Conservation (phyloP, 2,797 vertebrate genomes). For the Sebastolobus altivelis region DNA sequence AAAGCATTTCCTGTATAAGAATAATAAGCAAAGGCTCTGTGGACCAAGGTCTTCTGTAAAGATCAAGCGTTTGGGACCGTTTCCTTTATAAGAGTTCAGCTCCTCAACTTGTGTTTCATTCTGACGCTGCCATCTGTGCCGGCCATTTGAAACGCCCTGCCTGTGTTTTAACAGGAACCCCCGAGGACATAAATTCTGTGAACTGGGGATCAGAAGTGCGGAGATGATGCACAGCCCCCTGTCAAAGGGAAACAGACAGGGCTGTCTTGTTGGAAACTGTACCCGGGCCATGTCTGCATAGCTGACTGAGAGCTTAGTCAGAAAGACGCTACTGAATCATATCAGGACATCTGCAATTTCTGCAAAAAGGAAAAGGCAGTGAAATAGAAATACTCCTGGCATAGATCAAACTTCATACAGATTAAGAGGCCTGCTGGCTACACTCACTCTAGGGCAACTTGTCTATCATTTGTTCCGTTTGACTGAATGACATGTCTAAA, state of each 20-base stretch:
- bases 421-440: constrained; percentile 60
- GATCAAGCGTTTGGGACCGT: constrained; percentile 28
- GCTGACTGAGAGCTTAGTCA: constrained; percentile 68
- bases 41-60: constrained; percentile 53
- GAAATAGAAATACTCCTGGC: constrained; percentile 54
- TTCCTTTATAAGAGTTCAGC: constrained; percentile 38
- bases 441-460: constrained; percentile 51
- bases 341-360: constrained; percentile 73
- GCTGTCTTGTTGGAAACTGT: constrained; percentile 52
- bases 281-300: constrained; percentile 54
- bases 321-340: constrained; percentile 63
- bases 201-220: constrained; percentile 58
- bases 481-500: constrained; percentile 66
- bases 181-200: constrained; percentile 50
- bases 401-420: constrained; percentile 65
- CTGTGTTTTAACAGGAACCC: constrained; percentile 57
- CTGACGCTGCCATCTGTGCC: constrained; percentile 61
- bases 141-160: constrained; percentile 56
- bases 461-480: constrained; percentile 71
- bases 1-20: constrained; percentile 71
- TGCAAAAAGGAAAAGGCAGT: constrained; percentile 50
- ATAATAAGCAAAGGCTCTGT: constrained; percentile 47
- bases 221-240: constrained; percentile 60
- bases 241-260: constrained; percentile 60
- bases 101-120: constrained; percentile 43